Base-by-base conservation (phyloP, 1,140 invertebrate species). In the Ostrea denselamellosa region DNA sequence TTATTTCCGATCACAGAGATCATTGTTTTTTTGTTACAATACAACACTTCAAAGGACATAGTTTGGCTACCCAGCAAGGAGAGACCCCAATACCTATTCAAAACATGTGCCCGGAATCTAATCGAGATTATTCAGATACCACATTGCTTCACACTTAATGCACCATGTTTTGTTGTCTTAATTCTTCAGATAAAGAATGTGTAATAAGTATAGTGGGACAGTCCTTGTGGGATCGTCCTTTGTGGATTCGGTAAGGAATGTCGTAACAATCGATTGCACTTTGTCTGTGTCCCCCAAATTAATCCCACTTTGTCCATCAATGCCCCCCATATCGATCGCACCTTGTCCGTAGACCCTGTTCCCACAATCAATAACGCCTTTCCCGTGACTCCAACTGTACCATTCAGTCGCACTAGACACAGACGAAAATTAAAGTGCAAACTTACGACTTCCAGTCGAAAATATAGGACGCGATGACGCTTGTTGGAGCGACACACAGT, bases 11-110 rank as follows among this genome's bases (percentile, higher is more conserved):
- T 34, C 22, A 77, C 68, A 22, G 9, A 25, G 25, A 77, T 28
- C 68, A 77, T 77, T 77, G 68, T 77, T 77, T 77, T n/a, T 77
- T 25, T 34, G 68, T 77, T 77, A 77, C 68, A 77, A 28, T 77
- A 28, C 68, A 25, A 14, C 68, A 77, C 68, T 77, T 77, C 68
- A 77, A 77, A 77, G 68, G 68, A 25, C 25, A 77, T 77, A 77
- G 25, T 77, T 77, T 77, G 25, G 68, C 68, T 77, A 77, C 68
- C 68, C 12, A 25, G 68, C 68, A 77, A 77, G 28, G 12, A 22
- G 14, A 77, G 68, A 0, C 68, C 68, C 25, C 25, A 28, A 14
- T 34, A 77, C 68, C 68, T 77, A 77, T 77, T 77, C 68, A 77
- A 77, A 77, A 77, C 68, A 62, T 62, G 68, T 25, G 68, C 28